phyloP scores from a whole-genome alignment of 2,888 invertebrate species.

The Keiferia lycopersicella region DNA sequence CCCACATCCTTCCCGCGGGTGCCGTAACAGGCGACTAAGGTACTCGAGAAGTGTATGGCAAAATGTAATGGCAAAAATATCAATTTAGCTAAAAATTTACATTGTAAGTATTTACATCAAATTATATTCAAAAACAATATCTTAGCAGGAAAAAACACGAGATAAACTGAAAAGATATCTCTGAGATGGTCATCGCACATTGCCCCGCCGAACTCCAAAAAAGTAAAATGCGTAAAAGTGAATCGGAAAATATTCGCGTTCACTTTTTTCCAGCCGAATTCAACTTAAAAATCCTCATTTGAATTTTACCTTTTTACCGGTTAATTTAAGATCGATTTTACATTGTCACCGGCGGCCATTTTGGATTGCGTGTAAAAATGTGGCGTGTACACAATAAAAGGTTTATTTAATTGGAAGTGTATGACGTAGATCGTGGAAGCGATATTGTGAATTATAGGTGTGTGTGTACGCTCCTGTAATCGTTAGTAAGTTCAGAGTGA shows the following conservation, averaged over 20 bases:
- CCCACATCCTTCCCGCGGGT: no score
- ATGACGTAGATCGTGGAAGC: slow-evolving; percentile 18
- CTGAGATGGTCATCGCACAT: background rate
- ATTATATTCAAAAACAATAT: no score
- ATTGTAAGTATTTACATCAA: no score
- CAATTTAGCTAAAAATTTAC: no score
- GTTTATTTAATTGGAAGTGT: slow-evolving; percentile 20
- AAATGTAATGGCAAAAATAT: no score
- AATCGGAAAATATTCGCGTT: slow-evolving; percentile 28
- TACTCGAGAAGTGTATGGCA: no score
- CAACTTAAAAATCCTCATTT: slow-evolving; percentile 26
- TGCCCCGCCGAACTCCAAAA: slow-evolving; percentile 6
- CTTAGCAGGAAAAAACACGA: no score
- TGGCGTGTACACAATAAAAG: slow-evolving; percentile 34
- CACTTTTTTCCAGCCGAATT: slow-evolving; percentile 22
- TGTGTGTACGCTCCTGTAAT: background rate
- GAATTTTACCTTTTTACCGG: background rate
- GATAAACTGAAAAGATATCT: no score
- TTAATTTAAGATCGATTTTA: slow-evolving; percentile 8
- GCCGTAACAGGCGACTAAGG: no score
- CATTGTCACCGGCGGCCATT: background rate
- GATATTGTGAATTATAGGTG: slow-evolving; percentile 8
- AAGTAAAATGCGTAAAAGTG: background rate
- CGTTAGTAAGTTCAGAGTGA: no score
- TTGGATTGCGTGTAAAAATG: slow-evolving; percentile 36